A percentile compares a stretch with the other conserved stretches of the same genome.
These are phyloP conservation scores for Hemistola chrysoprasaria DNA, from an alignment of 2,888 invertebrate species.

Conservation along the genomic window DNA sequence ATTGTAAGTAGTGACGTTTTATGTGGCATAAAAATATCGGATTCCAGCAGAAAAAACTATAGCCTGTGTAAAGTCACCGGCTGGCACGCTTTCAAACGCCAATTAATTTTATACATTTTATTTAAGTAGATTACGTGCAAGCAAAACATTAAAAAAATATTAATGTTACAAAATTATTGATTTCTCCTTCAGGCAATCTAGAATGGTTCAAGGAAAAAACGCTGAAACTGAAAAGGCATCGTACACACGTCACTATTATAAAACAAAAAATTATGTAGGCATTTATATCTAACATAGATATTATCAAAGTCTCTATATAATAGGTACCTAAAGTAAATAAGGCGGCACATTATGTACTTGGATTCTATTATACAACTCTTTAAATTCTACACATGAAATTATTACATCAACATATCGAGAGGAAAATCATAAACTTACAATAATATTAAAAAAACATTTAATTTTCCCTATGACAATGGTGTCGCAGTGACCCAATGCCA, in stretches of 20 bases:
- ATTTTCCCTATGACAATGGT: constrained; percentile 35
- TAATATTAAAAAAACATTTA: constrained; percentile 46
- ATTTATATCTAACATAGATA: constrained; percentile 4
- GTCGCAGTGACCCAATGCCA: constrained; percentile 29
- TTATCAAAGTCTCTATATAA: constrained; percentile 13
- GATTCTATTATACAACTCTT: constrained; percentile 23
- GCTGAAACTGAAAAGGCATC: constrained; percentile 8
- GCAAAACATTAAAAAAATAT: constrained; percentile 6
- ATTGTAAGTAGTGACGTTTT: too few relatives aligned
- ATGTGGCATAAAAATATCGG: too few relatives aligned
- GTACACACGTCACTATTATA: constrained; percentile 11
- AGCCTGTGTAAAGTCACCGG: constrained; percentile 5
- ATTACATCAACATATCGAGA: constrained; percentile 18
- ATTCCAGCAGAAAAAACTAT: too few relatives aligned
- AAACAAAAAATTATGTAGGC: too few relatives aligned
- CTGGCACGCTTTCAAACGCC: constrained; percentile 13
- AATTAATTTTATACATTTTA: constrained; percentile 8
- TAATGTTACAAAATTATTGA: constrained; percentile 13
- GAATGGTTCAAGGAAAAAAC: constrained; percentile 8
- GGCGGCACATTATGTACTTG: constrained; percentile 31
- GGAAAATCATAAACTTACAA: constrained; percentile 36
- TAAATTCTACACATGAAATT: constrained; percentile 31
- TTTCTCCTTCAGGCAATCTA: constrained; percentile 2
- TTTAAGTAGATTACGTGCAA: constrained; percentile 8
- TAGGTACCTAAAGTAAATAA: constrained; percentile 19